Percentiles rank a stretch among this genome's conserved stretches.
Conservation (phyloP, 1,140 invertebrate species). For the Pseudomyrmex pallidus region DNA sequence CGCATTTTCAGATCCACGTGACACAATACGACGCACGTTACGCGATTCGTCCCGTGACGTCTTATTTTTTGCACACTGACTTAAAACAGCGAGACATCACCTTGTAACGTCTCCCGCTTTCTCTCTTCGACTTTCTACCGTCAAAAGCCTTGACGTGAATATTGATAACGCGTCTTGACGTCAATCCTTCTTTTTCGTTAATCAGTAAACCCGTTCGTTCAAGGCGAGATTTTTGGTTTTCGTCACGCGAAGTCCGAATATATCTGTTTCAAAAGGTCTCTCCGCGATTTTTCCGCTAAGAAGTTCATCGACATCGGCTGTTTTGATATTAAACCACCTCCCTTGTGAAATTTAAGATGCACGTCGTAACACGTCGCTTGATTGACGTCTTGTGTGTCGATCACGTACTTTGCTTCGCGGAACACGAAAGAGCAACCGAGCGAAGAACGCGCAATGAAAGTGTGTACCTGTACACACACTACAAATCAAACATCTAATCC, state of each 20-base stretch:
- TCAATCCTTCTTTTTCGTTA: slow-evolving; percentile 7
- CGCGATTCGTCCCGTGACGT: neutral
- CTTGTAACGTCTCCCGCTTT: slow-evolving; percentile 7
- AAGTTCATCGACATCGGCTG: neutral
- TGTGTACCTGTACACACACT: neutral
- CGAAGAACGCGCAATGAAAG: neutral
- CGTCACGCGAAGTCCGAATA: neutral
- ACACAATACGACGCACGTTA: neutral
- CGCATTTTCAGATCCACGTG: slow-evolving; percentile 28
- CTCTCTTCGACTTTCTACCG: slow-evolving; percentile 31
- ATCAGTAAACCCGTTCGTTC: neutral
- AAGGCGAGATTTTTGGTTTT: neutral
- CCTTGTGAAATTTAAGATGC: slow-evolving; percentile 21
- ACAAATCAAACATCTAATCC: slow-evolving; percentile 6
- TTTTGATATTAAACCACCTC: slow-evolving; percentile 1
- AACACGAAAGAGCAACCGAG: neutral
- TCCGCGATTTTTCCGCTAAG: neutral
- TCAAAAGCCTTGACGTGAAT: neutral
- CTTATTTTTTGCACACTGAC: slow-evolving; percentile 22
- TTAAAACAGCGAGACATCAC: neutral
- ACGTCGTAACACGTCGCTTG: neutral
- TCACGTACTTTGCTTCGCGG: neutral
- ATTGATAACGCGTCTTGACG: slow-evolving; percentile 12
- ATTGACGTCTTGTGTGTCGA: neutral
- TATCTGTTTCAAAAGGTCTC: neutral